Evolutionary conservation across 2,888 invertebrate genomes (phyloP).

Genomic region (Drepana falcataria): DNA sequence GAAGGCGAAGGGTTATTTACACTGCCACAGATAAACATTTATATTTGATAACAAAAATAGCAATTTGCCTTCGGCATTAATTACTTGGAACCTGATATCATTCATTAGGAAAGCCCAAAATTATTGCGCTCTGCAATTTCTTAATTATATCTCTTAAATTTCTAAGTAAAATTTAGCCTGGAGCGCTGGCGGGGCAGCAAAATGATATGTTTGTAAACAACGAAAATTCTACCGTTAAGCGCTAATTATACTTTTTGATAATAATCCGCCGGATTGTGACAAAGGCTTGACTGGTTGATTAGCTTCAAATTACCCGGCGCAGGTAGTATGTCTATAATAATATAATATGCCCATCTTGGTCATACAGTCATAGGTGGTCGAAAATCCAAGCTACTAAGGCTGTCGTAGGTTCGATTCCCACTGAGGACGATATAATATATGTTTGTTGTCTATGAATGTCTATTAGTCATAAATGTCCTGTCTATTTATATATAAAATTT

Average conservation of each 20-base stretch:
- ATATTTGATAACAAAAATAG: constrained; percentile 61
- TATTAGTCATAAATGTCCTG: no score
- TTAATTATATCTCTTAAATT: constrained; percentile 79
- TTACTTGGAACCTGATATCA: constrained; percentile 76
- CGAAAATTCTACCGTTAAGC: constrained; percentile 63
- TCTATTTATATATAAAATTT: no score
- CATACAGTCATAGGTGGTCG: neutral
- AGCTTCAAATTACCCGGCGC: constrained; percentile 10
- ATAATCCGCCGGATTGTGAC: constrained; percentile 30
- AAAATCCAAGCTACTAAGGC: no score
- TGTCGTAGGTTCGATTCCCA: no score
- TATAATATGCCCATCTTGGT: neutral
- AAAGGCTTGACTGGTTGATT: constrained; percentile 34
- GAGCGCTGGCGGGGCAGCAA: constrained; percentile 63
- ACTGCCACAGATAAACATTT: constrained; percentile 27
- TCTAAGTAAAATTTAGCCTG: constrained; percentile 75
- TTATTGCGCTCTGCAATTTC: constrained; percentile 74
- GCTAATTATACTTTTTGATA: constrained; percentile 59
- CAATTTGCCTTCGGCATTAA: constrained; percentile 65
- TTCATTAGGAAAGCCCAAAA: constrained; percentile 74
- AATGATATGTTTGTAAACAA: constrained; percentile 77
- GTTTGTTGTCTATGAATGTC: no score
- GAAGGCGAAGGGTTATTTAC: neutral
- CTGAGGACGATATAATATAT: no score
- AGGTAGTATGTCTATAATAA: constrained; percentile 1